Base-by-base conservation (phyloP, 1,140 invertebrate species). In the Hyles euphorbiae region DNA sequence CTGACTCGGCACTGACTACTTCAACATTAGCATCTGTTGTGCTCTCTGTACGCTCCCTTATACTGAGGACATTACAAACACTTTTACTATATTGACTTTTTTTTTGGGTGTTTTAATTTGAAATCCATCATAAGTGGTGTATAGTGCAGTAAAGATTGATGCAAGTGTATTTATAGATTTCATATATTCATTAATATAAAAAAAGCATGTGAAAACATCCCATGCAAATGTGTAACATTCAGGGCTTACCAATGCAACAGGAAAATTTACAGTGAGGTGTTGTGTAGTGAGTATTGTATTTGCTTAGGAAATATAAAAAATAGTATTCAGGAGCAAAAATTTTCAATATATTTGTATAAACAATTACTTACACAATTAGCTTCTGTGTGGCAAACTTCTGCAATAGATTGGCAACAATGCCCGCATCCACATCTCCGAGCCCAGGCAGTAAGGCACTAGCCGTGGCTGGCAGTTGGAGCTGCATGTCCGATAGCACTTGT, bases 331-430 rank as follows among this genome's bases (percentile, higher is more conserved):
- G 36, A 0, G 36, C 5, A 5, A 40, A 2, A 0, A 1, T 8
- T 40, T 40, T 40, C 4, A 5, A 8, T 9, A 11, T 11, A 47
- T 8, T 12, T 8, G 1, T 8, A 47, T 47, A 47, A 11, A 5
- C 10, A 47, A 8, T 44, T 61, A 64, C 77, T 82, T 71, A 89
- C 84, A 64, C 94, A 61, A 98, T 95, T 11, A 98, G 88, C 69
- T 96, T 95, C 83, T 98, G 97, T 45, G 94, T 93, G 7, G 96
- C 93, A 89, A 98, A 94, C 82, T 98, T 98, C 66, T 96, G 93
- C 0, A 98, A 78, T 52, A 98, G 65, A 34, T 77, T 87, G 4
- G 79, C 82, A 5, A 89, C 82, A 52, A 87, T 87, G 2, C 74
- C 78, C 5, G 83, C 70, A n/a, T 89, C 84, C 3, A 87, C 83